These are phyloP conservation scores for Epinotia bilunana DNA, from an alignment of 2,888 invertebrate genomes.

Conservation along the genomic window DNA sequence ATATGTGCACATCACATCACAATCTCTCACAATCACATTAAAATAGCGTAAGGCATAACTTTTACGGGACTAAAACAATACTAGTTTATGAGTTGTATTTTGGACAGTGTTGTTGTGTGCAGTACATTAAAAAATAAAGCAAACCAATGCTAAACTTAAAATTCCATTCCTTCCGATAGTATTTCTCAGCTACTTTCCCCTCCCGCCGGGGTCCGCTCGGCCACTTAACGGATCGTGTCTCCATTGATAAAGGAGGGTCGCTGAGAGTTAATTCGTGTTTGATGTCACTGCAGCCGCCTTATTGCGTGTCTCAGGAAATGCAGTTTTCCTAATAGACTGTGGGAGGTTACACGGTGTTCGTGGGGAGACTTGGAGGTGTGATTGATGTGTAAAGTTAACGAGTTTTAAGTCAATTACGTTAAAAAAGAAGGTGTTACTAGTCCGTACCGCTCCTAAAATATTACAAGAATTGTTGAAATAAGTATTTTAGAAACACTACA, in stretches of 20 bases:
- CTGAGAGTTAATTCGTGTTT: slow-evolving; percentile 83
- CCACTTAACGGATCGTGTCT: slow-evolving; percentile 78
- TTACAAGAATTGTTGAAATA: no score
- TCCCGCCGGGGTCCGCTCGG: slow-evolving; percentile 69
- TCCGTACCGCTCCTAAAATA: no score
- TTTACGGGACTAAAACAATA: no score
- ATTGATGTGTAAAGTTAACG: slow-evolving; percentile 41
- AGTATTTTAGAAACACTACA: no score
- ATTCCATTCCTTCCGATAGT: slow-evolving; percentile 18
- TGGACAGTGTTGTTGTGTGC: no score
- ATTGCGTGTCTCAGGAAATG: slow-evolving; percentile 73
- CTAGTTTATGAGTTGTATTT: no score
- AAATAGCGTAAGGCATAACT: no score
- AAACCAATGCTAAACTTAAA: slow-evolving; percentile 10
- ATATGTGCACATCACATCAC: no score
- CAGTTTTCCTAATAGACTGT: slow-evolving; percentile 64
- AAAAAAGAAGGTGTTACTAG: no score
- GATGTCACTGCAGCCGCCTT: slow-evolving; percentile 78
- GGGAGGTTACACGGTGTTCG: slow-evolving; percentile 49
- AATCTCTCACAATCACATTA: no score
- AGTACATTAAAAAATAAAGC: no score
- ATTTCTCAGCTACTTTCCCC: slow-evolving; percentile 5
- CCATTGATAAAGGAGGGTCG: slow-evolving; percentile 76
- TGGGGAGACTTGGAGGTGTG: slow-evolving; percentile 46
- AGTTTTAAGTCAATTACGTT: background rate